Evolutionary conservation across 1,140 invertebrate genomes (phyloP).

Genomic region (Leptoteleia sp.): DNA sequence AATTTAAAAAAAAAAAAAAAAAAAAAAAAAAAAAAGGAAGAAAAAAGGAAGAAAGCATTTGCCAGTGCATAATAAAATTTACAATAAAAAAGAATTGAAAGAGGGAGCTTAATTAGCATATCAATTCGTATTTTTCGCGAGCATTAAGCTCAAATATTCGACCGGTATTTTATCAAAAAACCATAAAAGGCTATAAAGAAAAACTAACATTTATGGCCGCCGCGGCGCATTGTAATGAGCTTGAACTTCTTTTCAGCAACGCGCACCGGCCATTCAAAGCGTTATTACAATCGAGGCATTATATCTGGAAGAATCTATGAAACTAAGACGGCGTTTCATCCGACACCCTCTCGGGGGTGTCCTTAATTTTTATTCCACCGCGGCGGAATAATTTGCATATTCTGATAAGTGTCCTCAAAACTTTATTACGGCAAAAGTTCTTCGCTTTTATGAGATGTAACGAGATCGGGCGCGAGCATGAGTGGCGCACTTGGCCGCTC

Average conservation of each 20-base stretch:
- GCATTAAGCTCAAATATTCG: neutral
- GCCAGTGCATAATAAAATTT: too few species aligned
- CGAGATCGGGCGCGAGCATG: constrained; percentile 58
- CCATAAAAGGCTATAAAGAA: constrained; percentile 22
- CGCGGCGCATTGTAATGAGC: constrained; percentile 36
- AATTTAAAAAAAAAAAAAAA: too few species aligned
- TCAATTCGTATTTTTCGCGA: neutral
- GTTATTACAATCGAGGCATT: constrained; percentile 52
- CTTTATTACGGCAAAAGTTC: constrained; percentile 66
- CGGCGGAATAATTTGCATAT: constrained; percentile 64
- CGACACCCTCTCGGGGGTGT: constrained; percentile 44
- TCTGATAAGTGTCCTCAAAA: constrained; percentile 67
- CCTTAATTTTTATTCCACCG: constrained; percentile 64
- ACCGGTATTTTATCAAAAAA: constrained; percentile 13
- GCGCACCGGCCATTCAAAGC: constrained; percentile 35
- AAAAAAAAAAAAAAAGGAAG: too few species aligned
- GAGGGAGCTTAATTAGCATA: too few species aligned
- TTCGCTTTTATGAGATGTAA: constrained; percentile 63
- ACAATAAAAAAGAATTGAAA: too few species aligned
- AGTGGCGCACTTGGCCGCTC: constrained; percentile 51
- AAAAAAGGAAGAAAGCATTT: too few species aligned
- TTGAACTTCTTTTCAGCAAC: constrained; percentile 43
- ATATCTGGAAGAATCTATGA: constrained; percentile 58
- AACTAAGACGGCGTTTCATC: constrained; percentile 51
- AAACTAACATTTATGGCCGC: constrained; percentile 35